A percentile compares a stretch with the other conserved stretches of the same genome.
Evolutionary conservation across 30 jellyfish, hydroid and myxozoan genomes (phyloP).

Genomic region (Mastigias papua): DNA sequence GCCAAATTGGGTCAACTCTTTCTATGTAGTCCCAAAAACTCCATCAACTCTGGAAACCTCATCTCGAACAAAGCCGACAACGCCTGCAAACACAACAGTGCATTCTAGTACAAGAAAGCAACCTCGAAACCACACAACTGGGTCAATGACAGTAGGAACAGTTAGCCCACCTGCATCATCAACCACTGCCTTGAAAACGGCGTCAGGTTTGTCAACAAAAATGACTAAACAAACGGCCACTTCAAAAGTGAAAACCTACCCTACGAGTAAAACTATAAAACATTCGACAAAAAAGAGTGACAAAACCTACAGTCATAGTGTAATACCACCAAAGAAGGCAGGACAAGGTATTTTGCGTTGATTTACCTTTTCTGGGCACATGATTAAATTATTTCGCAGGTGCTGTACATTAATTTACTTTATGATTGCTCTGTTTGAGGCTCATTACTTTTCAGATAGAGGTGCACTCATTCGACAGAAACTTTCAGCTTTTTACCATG

Average conservation of each 20-base stretch:
- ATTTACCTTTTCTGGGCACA: no score
- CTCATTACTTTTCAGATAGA: no score
- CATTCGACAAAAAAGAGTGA: neutral
- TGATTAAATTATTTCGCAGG: no score
- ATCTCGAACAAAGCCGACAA: slow-evolving; percentile 4
- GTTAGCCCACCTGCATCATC: neutral
- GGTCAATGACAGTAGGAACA: neutral
- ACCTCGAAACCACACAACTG: no score
- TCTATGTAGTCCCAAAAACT: neutral
- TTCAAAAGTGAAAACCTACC: neutral
- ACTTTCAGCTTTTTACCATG: no score
- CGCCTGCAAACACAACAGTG: neutral
- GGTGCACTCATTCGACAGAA: no score
- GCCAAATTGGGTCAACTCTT: no score
- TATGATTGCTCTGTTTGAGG: no score
- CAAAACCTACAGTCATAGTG: neutral
- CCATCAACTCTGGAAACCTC: neutral
- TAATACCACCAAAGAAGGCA: neutral
- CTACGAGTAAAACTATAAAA: neutral
- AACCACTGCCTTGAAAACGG: neutral
- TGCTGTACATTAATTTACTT: no score
- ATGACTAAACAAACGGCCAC: neutral
- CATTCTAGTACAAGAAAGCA: no score
- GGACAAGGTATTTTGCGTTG: neutral
- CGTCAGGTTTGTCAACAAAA: neutral